These are phyloP conservation scores for Zelostemma sp. DNA, from an alignment of 1,140 invertebrate species.

Conservation along the genomic window DNA sequence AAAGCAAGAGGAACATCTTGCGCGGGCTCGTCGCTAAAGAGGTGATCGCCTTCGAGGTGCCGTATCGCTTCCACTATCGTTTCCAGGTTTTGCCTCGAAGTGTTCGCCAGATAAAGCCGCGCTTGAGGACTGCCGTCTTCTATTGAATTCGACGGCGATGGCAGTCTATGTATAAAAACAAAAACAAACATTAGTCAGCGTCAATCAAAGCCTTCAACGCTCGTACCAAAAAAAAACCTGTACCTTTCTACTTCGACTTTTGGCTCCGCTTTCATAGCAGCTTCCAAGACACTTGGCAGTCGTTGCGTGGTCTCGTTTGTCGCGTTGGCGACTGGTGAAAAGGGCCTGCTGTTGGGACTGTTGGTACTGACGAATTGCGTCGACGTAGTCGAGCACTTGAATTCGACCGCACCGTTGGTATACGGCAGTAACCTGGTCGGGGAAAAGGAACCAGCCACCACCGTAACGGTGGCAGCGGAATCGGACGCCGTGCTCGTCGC, in stretches of 20 bases:
- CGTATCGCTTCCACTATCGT: constrained; percentile 98
- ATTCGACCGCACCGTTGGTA: constrained; percentile 36
- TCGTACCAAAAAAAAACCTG: too few species aligned
- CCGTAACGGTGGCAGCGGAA: constrained; percentile 35
- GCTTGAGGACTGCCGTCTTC: constrained; percentile 71
- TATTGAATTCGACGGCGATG: constrained; percentile 71
- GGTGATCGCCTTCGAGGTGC: constrained; percentile 94
- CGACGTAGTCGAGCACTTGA: constrained; percentile 43
- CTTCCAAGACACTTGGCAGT: constrained; percentile 81
- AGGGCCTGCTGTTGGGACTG: constrained; percentile 53
- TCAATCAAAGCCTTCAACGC: not conserved
- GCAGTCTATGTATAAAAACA: constrained; percentile 65
- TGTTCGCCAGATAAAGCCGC: constrained; percentile 77
- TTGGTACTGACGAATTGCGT: constrained; percentile 57
- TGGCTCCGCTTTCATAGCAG: constrained; percentile 87
- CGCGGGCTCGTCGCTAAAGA: constrained; percentile 82
- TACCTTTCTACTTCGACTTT: constrained; percentile 85
- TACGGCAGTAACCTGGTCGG: constrained; percentile 39
- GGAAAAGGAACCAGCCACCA: constrained; percentile 29
- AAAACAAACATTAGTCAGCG: not conserved
- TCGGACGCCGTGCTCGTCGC: constrained; percentile 29
- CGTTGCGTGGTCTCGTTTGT: constrained; percentile 52
- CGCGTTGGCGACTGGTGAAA: constrained; percentile 53
- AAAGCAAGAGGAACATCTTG: constrained; percentile 81
- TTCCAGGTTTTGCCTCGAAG: constrained; percentile 93